phyloP scores from a whole-genome alignment of 2,888 invertebrate genomes.

The Euclidia mi region DNA sequence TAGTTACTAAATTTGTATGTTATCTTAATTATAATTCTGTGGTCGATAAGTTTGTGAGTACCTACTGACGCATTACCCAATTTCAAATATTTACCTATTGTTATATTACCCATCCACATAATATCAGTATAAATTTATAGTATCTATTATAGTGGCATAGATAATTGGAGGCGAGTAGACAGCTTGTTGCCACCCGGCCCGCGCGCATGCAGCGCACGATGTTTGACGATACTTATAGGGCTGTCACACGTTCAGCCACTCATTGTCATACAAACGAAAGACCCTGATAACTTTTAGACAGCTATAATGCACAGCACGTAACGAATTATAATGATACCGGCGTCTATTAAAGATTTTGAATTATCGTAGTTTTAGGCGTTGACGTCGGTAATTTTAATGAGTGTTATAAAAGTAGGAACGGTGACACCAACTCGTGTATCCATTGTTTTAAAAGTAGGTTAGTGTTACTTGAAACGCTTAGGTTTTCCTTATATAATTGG shows the following conservation, averaged over 20 bases:
- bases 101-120: constrained; percentile 54
- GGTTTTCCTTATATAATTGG: neutral
- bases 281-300: constrained; percentile 33
- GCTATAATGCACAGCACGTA: constrained; percentile 27
- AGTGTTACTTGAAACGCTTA: constrained; percentile 4
- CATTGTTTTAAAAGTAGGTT: constrained; percentile 16
- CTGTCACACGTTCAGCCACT: constrained; percentile 31
- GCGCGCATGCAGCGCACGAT: constrained; percentile 48
- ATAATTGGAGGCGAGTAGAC: constrained; percentile 71
- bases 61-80: constrained; percentile 51
- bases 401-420: constrained; percentile 13
- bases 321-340: constrained; percentile 43
- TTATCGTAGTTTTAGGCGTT: constrained; percentile 19
- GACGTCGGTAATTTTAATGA: constrained; percentile 32
- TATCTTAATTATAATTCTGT: neutral
- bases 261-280: constrained; percentile 36
- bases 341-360: constrained; percentile 28
- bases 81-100: constrained; percentile 56
- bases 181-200: constrained; percentile 75
- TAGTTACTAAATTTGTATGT: no score
- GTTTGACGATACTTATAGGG: constrained; percentile 44
- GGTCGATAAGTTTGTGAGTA: constrained; percentile 6
- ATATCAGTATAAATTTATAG: constrained; percentile 53
- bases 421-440: neutral
- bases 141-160: constrained; percentile 63